phyloP scores from a whole-genome alignment of 2,888 invertebrate genomes.

The Pterostichus niger region DNA sequence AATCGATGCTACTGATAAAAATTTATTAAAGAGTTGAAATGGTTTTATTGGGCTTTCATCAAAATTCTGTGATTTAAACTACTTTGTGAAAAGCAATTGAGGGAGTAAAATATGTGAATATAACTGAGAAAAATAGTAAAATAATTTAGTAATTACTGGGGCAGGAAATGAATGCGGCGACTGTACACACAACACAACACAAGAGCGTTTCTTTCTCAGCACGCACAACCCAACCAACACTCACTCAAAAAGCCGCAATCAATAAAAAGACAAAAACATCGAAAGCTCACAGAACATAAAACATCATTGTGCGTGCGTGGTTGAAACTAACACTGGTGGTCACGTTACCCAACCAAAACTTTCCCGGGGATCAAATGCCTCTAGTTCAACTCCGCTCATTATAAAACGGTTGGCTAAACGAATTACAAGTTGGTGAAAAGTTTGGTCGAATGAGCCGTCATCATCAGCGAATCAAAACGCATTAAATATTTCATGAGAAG shows the following conservation, averaged over 20 bases:
- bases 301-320: background rate
- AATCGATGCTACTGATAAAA: too few relatives aligned
- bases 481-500: slow-evolving; percentile 44
- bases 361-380: slow-evolving; percentile 16
- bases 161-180: slow-evolving; percentile 19
- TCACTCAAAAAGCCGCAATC: slow-evolving; percentile 3
- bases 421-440: slow-evolving; percentile 48
- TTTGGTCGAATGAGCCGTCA: slow-evolving; percentile 28
- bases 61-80: too few relatives aligned
- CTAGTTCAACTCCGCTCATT: slow-evolving; percentile 12
- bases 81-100: too few relatives aligned
- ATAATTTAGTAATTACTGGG: slow-evolving; percentile 41
- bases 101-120: too few relatives aligned
- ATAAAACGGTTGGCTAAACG: slow-evolving; percentile 48
- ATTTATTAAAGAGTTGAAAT: too few relatives aligned
- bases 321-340: background rate
- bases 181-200: slow-evolving; percentile 13
- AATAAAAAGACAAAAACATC: slow-evolving; percentile 45
- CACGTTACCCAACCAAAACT: slow-evolving; percentile 8
- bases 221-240: too few relatives aligned
- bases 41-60: too few relatives aligned
- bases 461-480: slow-evolving; percentile 52
- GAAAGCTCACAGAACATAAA: background rate
- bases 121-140: background rate
- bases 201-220: slow-evolving; percentile 1